These are phyloP conservation scores for Sarcophaga caerulescens DNA, from an alignment of 2,888 invertebrate genomes.

Conservation along the genomic window DNA sequence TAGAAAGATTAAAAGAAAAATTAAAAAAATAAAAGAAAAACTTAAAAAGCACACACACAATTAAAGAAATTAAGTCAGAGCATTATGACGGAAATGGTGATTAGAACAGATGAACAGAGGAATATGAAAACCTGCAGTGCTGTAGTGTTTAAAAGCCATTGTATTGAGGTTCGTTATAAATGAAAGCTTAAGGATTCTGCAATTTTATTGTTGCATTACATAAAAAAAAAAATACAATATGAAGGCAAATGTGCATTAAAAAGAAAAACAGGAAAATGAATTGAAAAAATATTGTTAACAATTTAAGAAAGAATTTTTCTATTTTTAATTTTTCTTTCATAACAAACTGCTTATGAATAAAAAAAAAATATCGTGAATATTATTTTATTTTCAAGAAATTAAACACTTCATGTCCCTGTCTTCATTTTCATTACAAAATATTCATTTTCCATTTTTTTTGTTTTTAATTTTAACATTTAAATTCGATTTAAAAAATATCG, in stretches of 20 bases:
- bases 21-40: background rate
- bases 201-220: constrained; percentile 8
- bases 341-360: too few relatives aligned
- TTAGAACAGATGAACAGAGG: background rate
- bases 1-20: background rate
- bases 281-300: too few relatives aligned
- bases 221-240: background rate
- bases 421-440: too few relatives aligned
- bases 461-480: too few relatives aligned
- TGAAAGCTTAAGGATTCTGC: constrained; percentile 44
- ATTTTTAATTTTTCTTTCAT: background rate
- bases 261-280: too few relatives aligned
- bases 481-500: too few relatives aligned
- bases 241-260: background rate
- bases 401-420: too few relatives aligned
- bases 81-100: background rate
- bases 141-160: background rate
- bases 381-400: too few relatives aligned
- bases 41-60: background rate
- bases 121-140: background rate
- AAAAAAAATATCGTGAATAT: too few relatives aligned
- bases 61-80: background rate
- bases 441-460: too few relatives aligned
- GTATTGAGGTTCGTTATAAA: background rate
- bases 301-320: background rate